Base-by-base conservation (phyloP, 2,888 invertebrate genomes). In the Trichacis sp. region DNA sequence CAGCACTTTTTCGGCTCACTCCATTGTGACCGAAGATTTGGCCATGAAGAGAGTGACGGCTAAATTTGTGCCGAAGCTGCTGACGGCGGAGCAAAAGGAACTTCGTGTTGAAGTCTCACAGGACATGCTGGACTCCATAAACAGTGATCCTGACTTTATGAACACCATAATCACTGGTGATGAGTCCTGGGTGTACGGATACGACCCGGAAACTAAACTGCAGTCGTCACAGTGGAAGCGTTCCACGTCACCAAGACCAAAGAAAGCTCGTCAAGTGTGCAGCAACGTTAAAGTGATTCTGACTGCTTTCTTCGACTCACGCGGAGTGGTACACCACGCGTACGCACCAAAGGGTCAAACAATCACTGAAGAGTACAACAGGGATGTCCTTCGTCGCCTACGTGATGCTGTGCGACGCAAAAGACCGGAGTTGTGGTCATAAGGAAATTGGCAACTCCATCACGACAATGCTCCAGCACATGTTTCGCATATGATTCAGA, bases 181-280 rank as follows among this genome's bases (percentile, higher is more conserved):
- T 54, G 69, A 73, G 45, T 55, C 66, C 6, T 71, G 72, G 69
- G 61, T 65, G 46, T 72, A 64, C 51, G 61, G 56, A 18, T 65
- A 69, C 40, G 59, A 64, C 57, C 51, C 46, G 5, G 59, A 70
- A 63, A 71, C 71, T 38, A 69, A 50, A 24, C 4, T 8, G 3
- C 24, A 24, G 8, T 24, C 24, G 8, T 24, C 24, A 3, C 24
- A 24, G 8, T 24, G 24, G 24, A 24, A 24, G 24, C 24, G n/a
- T n/a, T n/a, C n/a, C n/a, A n/a, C n/a, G n/a, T n/a, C n/a, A 8
- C 24, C 24, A 24, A 24, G 24, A 24, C 24, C 24, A 8, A 24
- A 24, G 8, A 24, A 24, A 24, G 24, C 8, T 24, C 24, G 3
- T 24, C 4, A 24, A 24, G 24, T 5, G 3, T 24, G 24, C 24